These are phyloP conservation scores for Olivierus martensii DNA, from an alignment of 1,140 invertebrate genomes.

Conservation along the genomic window DNA sequence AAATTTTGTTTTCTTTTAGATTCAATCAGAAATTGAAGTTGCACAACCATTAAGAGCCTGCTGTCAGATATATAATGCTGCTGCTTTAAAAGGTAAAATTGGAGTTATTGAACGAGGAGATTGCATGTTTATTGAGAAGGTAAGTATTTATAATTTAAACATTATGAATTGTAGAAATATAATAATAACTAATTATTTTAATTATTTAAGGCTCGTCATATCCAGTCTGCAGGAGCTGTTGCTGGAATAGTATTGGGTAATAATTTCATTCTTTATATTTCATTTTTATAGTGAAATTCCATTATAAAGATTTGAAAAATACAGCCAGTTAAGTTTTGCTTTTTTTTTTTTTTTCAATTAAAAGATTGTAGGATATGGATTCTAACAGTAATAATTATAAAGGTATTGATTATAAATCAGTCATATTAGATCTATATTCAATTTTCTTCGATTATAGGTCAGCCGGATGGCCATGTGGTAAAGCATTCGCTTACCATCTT, in stretches of 20 bases:
- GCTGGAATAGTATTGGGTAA: constrained; percentile 68
- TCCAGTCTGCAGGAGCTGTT: constrained; percentile 68
- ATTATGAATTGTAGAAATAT: no score
- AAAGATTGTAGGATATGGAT: no score
- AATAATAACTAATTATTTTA: background rate
- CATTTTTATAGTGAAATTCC: no score
- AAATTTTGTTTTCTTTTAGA: constrained; percentile 21
- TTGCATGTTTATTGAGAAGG: constrained; percentile 94
- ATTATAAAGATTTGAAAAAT: no score
- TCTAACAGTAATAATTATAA: no score
- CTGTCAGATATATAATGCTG: constrained; percentile 43
- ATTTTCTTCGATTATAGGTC: no score
- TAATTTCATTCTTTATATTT: background rate
- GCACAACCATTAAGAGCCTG: constrained; percentile 57
- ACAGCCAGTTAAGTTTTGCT: no score
- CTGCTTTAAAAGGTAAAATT: constrained; percentile 53
- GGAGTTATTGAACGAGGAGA: constrained; percentile 71
- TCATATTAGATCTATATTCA: no score
- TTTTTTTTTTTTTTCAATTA: no score
- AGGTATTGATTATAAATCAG: no score
- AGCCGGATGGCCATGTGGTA: no score
- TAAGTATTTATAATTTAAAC: constrained; percentile 20
- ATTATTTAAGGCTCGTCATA: constrained; percentile 46
- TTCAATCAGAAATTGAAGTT: constrained; percentile 45
- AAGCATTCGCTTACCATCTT: no score